Percentiles rank a stretch among this genome's conserved stretches.
Conservation (phyloP, 2,113 vertebrate species). For the Phocoena sinus region DNA sequence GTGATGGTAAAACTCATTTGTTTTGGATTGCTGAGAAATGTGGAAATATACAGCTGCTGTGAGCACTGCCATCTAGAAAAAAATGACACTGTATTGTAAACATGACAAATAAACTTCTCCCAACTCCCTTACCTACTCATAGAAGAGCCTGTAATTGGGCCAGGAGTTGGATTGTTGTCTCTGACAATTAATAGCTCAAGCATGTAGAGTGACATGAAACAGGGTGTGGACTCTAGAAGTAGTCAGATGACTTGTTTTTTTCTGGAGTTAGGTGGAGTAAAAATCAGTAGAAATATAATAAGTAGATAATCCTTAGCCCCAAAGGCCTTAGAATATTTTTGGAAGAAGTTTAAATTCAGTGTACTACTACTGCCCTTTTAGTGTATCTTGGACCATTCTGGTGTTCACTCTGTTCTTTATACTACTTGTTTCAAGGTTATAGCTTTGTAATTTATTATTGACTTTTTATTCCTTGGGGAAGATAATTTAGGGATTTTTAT, state of each 20-base stretch:
- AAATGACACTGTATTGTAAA: neutral
- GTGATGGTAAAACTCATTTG: neutral
- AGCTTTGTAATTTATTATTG: conserved; percentile 28
- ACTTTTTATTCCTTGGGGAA: neutral
- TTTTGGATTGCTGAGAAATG: neutral
- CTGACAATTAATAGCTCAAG: neutral
- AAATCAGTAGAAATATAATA: neutral
- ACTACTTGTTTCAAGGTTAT: neutral
- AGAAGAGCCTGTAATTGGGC: neutral
- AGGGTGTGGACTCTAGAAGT: neutral
- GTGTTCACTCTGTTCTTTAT: neutral
- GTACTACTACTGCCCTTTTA: neutral
- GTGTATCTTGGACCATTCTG: neutral
- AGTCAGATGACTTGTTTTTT: neutral
- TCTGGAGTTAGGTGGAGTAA: neutral
- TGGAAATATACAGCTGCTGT: neutral
- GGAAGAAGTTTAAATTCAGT: neutral
- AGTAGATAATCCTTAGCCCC: neutral
- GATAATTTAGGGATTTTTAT: conserved; percentile 24
- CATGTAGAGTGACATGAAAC: neutral
- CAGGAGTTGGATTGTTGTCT: neutral
- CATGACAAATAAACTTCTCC: neutral
- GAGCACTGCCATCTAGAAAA: conserved; percentile 7
- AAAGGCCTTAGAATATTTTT: neutral
- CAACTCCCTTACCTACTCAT: neutral